Percentiles rank a stretch among this genome's conserved stretches.
phyloP scores from a whole-genome alignment of 2,797 vertebrate genomes.

The Tauraco hartlaubi region DNA sequence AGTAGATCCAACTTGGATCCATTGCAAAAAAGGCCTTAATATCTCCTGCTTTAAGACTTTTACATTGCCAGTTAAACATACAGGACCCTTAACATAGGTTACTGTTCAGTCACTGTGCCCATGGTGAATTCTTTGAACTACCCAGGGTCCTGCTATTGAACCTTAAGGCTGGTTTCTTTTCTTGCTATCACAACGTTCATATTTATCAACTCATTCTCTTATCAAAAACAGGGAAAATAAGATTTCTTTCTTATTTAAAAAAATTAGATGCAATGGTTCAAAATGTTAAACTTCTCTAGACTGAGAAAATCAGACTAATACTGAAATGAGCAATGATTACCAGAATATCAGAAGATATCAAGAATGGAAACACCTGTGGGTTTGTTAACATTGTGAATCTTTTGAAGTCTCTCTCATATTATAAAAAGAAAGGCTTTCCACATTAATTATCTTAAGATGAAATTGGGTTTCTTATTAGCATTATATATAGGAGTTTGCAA shows the following conservation, averaged over 20 bases:
- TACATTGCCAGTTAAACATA: background rate
- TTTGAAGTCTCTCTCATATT: background rate
- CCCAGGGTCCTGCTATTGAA: background rate
- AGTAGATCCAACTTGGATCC: background rate
- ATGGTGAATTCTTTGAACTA: background rate
- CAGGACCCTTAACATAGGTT: background rate
- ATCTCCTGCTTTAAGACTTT: background rate
- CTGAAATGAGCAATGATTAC: background rate
- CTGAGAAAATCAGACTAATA: background rate
- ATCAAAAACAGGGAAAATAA: background rate
- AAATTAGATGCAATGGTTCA: background rate
- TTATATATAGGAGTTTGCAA: background rate
- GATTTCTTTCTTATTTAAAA: background rate
- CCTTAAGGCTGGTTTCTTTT: background rate
- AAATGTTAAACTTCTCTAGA: background rate
- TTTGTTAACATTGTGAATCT: conserved; percentile 25
- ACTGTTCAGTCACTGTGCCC: background rate
- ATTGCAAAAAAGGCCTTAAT: background rate
- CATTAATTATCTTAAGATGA: conserved; percentile 13
- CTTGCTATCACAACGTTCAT: background rate
- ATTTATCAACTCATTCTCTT: background rate
- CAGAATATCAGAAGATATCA: background rate
- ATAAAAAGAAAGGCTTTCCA: background rate
- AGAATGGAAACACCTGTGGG: background rate
- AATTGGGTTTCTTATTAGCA: background rate